A percentile compares a stretch with the other conserved stretches of the same genome.
Evolutionary conservation across 2,113 vertebrate species (phyloP).

Genomic region (Variabilichromis moorii): DNA sequence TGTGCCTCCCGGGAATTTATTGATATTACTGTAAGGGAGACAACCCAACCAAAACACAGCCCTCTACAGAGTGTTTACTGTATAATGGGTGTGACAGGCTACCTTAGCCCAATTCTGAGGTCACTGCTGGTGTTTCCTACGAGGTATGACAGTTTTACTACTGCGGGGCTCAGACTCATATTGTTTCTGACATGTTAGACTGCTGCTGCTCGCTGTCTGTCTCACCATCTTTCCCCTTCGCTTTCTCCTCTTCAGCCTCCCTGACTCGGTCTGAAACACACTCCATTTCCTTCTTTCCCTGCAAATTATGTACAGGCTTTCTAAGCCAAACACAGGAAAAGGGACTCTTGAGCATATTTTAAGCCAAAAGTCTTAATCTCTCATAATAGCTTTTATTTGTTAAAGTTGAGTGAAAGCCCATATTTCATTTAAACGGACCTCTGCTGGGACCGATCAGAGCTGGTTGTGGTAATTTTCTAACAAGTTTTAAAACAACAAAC

Average conservation of each 20-base stretch:
- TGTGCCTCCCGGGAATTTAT: not conserved
- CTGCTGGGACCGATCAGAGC: not conserved
- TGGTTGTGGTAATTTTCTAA: constrained; percentile 5
- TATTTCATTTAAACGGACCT: constrained; percentile 8
- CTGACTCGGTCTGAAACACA: not conserved
- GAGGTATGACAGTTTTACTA: constrained; percentile 50
- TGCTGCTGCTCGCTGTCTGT: constrained; percentile 23
- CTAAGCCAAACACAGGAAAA: constrained; percentile 15
- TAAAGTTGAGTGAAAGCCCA: not conserved
- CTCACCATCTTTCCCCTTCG: not conserved
- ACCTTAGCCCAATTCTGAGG: constrained; percentile 36
- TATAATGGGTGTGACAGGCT: constrained; percentile 47
- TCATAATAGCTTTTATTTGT: constrained; percentile 44
- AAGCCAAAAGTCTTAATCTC: constrained; percentile 47
- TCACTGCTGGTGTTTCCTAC: constrained; percentile 49
- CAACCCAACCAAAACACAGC: constrained; percentile 46
- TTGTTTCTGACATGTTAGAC: constrained; percentile 43
- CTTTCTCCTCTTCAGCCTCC: constrained; percentile 1
- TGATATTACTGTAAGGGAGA: constrained; percentile 32
- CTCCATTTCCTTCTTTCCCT: constrained; percentile 2
- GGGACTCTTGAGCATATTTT: constrained; percentile 46
- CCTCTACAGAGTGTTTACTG: constrained; percentile 47
- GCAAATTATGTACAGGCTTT: constrained; percentile 22
- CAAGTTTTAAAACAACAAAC: constrained; percentile 28
- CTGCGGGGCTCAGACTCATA: constrained; percentile 12